Evolutionary conservation across 2,888 invertebrate genomes (phyloP).

Genomic region (Abrostola triplasia): DNA sequence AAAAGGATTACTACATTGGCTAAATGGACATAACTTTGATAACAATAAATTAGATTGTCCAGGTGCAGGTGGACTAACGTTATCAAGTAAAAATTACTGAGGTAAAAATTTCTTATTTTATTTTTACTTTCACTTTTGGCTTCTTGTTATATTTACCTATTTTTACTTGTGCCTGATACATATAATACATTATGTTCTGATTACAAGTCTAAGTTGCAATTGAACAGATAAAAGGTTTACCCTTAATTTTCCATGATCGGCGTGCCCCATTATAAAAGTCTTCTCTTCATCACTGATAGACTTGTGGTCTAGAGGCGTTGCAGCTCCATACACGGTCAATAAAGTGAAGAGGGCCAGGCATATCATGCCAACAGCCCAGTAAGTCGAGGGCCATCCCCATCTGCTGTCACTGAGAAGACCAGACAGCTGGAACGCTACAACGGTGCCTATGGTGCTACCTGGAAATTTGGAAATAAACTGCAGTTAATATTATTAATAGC

Average conservation of each 20-base stretch:
- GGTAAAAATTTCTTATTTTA: too few relatives aligned
- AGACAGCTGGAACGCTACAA: slow-evolving; percentile 89
- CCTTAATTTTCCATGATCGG: slow-evolving; percentile 53
- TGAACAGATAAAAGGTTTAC: too few relatives aligned
- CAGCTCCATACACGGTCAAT: slow-evolving; percentile 81
- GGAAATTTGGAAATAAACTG: slow-evolving; percentile 48
- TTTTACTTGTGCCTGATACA: too few relatives aligned
- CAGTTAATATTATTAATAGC: too few relatives aligned
- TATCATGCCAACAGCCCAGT: slow-evolving; percentile 88
- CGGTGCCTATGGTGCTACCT: slow-evolving; percentile 90
- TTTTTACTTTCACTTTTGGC: too few relatives aligned
- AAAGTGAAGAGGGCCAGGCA: slow-evolving; percentile 83
- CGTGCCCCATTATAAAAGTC: slow-evolving; percentile 74
- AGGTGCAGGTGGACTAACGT: too few relatives aligned
- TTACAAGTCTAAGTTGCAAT: too few relatives aligned
- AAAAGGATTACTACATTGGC: not conserved
- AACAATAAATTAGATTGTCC: too few relatives aligned
- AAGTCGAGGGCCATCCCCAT: slow-evolving; percentile 90
- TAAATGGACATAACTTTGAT: too few relatives aligned
- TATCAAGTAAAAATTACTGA: too few relatives aligned
- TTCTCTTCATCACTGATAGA: slow-evolving; percentile 83
- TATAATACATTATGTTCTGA: too few relatives aligned
- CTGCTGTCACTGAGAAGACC: slow-evolving; percentile 88
- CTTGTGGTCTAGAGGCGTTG: slow-evolving; percentile 80
- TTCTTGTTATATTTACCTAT: too few relatives aligned